These are phyloP conservation scores for Nymphalis io DNA, from an alignment of 1,140 invertebrate species.

Conservation along the genomic window DNA sequence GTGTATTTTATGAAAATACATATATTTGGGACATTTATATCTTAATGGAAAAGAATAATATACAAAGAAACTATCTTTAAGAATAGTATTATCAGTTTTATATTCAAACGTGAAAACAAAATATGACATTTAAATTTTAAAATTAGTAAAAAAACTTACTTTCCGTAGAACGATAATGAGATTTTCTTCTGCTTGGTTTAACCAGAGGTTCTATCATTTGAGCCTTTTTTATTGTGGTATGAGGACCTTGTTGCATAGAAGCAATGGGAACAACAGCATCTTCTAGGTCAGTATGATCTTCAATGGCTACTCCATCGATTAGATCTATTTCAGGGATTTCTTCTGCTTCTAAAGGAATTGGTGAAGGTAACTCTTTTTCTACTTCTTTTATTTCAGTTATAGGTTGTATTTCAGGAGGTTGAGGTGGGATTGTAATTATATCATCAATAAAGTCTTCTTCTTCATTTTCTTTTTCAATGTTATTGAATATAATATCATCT, in stretches of 20 bases:
- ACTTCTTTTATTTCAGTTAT: conserved; percentile 4
- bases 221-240: conserved; percentile 45
- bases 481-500: conserved; percentile 51
- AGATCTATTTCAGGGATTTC: conserved; percentile 2
- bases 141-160: conserved; percentile 40
- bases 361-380: neutral
- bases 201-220: conserved; percentile 57
- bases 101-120: conserved; percentile 8
- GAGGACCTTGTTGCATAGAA: conserved; percentile 17
- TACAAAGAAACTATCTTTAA: too few species aligned
- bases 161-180: conserved; percentile 28
- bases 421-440: conserved; percentile 49
- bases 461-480: conserved; percentile 42
- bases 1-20: too few species aligned
- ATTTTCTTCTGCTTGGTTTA: conserved; percentile 43
- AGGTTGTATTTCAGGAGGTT: conserved; percentile 17
- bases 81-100: too few species aligned
- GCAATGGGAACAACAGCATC: neutral
- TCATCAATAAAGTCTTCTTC: conserved; percentile 54
- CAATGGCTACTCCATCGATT: conserved; percentile 8
- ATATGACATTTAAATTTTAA: neutral
- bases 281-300: neutral
- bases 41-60: too few species aligned
- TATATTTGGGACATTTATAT: too few species aligned
- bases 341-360: neutral